These are phyloP conservation scores for Trichogramma evanescens DNA, from an alignment of 2,888 invertebrate genomes.

Conservation along the genomic window DNA sequence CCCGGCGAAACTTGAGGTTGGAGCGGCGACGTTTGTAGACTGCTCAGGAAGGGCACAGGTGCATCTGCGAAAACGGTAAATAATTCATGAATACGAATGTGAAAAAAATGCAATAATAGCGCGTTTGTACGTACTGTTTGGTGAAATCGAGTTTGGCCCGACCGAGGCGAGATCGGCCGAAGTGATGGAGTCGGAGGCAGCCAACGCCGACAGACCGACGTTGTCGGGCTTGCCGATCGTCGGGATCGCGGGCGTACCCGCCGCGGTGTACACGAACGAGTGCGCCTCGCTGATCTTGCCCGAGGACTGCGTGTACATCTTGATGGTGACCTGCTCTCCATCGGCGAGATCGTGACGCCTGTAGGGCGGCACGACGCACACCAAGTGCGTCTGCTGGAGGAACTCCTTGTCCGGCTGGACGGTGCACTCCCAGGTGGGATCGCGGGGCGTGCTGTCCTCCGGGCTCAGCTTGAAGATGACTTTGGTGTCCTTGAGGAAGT, in stretches of 20 bases:
- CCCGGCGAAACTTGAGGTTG: no score
- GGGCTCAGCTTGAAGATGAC: slow-evolving; percentile 65
- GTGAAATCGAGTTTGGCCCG: neutral
- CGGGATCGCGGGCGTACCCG: slow-evolving; percentile 36
- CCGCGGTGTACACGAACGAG: slow-evolving; percentile 67
- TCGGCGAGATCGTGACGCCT: slow-evolving; percentile 57
- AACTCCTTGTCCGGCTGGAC: slow-evolving; percentile 85
- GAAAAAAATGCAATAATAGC: slow-evolving; percentile 23
- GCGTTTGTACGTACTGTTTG: slow-evolving; percentile 22
- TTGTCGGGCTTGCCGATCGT: slow-evolving; percentile 38
- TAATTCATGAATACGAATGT: no score
- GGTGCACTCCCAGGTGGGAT: slow-evolving; percentile 67
- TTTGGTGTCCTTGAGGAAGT: slow-evolving; percentile 83
- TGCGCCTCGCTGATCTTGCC: slow-evolving; percentile 83
- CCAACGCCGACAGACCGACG: no score
- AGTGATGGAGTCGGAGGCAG: neutral
- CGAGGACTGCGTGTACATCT: slow-evolving; percentile 74
- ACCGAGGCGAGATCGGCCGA: slow-evolving; percentile 1
- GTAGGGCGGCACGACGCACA: slow-evolving; percentile 79
- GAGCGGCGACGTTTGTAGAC: no score
- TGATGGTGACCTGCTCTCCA: slow-evolving; percentile 64
- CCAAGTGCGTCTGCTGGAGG: slow-evolving; percentile 81
- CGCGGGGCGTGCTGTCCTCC: slow-evolving; percentile 50
- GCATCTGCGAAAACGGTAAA: no score
- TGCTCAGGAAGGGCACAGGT: no score